phyloP scores from a whole-genome alignment of 2,113 vertebrate genomes.

The Elgaria multicarinata region DNA sequence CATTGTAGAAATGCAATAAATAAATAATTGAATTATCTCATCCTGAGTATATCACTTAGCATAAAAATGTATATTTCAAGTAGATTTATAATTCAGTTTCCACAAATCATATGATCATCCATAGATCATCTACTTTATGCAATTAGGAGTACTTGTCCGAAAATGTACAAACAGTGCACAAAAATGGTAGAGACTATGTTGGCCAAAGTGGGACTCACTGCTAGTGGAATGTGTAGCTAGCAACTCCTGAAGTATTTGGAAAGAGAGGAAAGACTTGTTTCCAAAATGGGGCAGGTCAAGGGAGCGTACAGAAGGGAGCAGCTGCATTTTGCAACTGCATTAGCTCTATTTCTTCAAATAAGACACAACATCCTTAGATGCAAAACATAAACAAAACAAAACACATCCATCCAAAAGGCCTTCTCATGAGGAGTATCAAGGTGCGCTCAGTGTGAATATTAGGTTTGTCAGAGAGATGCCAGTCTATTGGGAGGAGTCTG shows the following conservation, averaged over 20 bases:
- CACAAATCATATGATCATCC: slow-evolving; percentile 28
- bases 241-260: no score
- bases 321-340: not conserved
- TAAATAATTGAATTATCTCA: not conserved
- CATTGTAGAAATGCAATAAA: no score
- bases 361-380: not conserved
- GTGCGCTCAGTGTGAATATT: not conserved
- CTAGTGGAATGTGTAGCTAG: no score
- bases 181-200: not conserved
- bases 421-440: not conserved
- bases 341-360: not conserved
- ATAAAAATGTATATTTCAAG: not conserved
- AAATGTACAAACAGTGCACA: not conserved
- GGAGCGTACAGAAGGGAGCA: no score
- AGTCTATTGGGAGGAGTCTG: no score
- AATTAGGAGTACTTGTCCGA: slow-evolving; percentile 14
- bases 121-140: not conserved
- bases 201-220: no score
- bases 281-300: no score
- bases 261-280: no score
- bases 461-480: not conserved
- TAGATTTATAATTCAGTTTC: slow-evolving; percentile 41
- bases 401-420: not conserved
- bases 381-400: not conserved
- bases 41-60: not conserved